Percentiles rank a stretch among this genome's conserved stretches.
These are phyloP conservation scores for Volucella inflata DNA, from an alignment of 2,888 invertebrate genomes.

Conservation along the genomic window DNA sequence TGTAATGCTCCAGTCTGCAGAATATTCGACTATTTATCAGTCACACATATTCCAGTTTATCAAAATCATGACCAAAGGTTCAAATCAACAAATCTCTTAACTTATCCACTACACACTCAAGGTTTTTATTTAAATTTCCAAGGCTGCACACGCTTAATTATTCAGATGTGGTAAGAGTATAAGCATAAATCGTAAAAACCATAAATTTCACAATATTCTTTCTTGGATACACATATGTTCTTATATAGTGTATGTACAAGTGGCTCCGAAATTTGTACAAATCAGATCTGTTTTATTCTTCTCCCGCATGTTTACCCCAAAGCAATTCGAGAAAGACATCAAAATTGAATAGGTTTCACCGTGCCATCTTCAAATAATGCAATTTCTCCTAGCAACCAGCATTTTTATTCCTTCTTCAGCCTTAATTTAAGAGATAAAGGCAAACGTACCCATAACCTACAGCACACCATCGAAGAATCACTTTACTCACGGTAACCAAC, in stretches of 20 bases:
- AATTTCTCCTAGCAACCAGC: conserved; percentile 29
- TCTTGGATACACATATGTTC: not conserved
- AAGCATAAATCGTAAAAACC: too few species aligned
- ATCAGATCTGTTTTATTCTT: not conserved
- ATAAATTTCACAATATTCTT: too few species aligned
- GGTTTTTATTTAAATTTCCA: too few species aligned
- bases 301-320: not conserved
- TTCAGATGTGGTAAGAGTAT: too few species aligned
- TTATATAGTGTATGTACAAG: not conserved
- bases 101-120: too few species aligned
- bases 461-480: not conserved
- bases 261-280: not conserved
- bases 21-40: too few species aligned
- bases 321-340: conserved; percentile 13
- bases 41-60: too few species aligned
- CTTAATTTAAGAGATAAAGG: conserved; percentile 2
- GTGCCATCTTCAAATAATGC: conserved; percentile 3
- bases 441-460: conserved; percentile 8
- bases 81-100: too few species aligned
- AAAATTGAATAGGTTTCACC: conserved; percentile 30
- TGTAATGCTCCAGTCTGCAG: too few species aligned
- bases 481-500: not conserved
- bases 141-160: too few species aligned
- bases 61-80: too few species aligned
- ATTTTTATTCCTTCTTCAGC: not conserved